Percentiles rank a stretch among this genome's conserved stretches.
These are phyloP conservation scores for Apeltes quadracus DNA, from an alignment of 2,113 vertebrate species.

Conservation along the genomic window DNA sequence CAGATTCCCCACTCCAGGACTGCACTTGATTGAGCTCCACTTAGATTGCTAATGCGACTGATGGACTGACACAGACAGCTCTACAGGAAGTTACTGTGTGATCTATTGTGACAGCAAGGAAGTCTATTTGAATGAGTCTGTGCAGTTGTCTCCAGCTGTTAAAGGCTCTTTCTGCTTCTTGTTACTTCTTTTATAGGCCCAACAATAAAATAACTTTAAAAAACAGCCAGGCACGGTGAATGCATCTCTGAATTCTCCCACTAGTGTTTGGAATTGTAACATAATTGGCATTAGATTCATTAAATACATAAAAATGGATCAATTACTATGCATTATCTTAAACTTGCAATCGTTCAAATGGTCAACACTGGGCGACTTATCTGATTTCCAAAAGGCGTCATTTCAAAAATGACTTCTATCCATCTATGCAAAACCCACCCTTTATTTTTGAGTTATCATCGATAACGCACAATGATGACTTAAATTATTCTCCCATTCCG, in stretches of 20 bases:
- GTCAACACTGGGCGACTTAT: too few species aligned
- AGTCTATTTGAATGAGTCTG: conserved; percentile 31
- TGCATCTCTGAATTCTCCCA: not conserved
- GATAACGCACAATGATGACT: not conserved
- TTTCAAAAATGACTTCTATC: too few species aligned
- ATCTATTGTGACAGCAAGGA: conserved; percentile 45
- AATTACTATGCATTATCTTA: not conserved
- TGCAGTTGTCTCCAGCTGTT: conserved; percentile 29
- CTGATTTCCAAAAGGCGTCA: too few species aligned
- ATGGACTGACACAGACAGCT: conserved; percentile 65
- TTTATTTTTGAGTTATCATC: not conserved
- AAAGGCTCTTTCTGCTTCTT: conserved; percentile 18
- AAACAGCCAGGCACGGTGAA: not conserved
- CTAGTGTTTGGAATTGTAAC: not conserved
- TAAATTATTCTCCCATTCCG: not conserved
- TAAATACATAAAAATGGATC: not conserved
- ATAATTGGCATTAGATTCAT: not conserved
- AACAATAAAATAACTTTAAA: conserved; percentile 3
- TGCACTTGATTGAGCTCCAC: conserved; percentile 73
- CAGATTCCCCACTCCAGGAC: conserved; percentile 64
- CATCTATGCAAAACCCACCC: too few species aligned
- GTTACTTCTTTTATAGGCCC: conserved; percentile 12
- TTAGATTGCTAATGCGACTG: conserved; percentile 77
- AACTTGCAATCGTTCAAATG: too few species aligned
- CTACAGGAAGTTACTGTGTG: conserved; percentile 57